Base-by-base conservation (phyloP, 2,888 invertebrate genomes). In the Acholoe squamosa region DNA sequence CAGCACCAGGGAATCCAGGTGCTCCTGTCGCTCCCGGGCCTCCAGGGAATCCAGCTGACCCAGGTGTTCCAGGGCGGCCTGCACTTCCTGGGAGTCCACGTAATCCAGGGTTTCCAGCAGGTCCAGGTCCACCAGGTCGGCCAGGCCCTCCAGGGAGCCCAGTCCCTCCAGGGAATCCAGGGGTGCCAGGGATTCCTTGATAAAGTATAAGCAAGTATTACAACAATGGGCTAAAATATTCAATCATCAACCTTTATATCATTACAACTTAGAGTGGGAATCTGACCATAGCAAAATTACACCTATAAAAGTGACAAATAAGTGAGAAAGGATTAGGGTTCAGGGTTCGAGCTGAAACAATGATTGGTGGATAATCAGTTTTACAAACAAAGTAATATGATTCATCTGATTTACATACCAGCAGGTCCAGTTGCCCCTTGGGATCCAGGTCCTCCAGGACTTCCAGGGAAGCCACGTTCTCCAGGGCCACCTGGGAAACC, bases 41-140 rank as follows among this genome's bases (percentile, higher is more conserved):
- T 43, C 91, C 91, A 76, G 33, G 31, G 16, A 71, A 16, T 77
- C 91, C 91, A 34, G 61, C 71, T 7, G 1, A 22, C 61, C 91
- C 71, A 28, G 76, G 43, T 16, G 22, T 84, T 56, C 90, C 90
- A 80, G 22, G 28, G 10, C 28, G 31, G 31, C 90, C 90, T 22
- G 7, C 31, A 25, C 16, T 22, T 31, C 90, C 90, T n/a, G 90
- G 84, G 22, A 22, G 1, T 52, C 90, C 90, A 25, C 34, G 33
- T 54, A 51, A 10, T 22, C 90, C 90, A 34, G 54, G 54, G 0
- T 0, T 10, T 22, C 89, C 89, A 25, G 28, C 28, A 1, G 52
- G 77, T 56, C 90, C 90, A 52, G 22, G 28, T 51, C 28, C 51
- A 56, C 90, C 90, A 22, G 7, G 19, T 5, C 16, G 16, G 10